These are phyloP conservation scores for Microtus ochrogaster DNA, from an alignment of 2,113 vertebrate species.

Conservation along the genomic window DNA sequence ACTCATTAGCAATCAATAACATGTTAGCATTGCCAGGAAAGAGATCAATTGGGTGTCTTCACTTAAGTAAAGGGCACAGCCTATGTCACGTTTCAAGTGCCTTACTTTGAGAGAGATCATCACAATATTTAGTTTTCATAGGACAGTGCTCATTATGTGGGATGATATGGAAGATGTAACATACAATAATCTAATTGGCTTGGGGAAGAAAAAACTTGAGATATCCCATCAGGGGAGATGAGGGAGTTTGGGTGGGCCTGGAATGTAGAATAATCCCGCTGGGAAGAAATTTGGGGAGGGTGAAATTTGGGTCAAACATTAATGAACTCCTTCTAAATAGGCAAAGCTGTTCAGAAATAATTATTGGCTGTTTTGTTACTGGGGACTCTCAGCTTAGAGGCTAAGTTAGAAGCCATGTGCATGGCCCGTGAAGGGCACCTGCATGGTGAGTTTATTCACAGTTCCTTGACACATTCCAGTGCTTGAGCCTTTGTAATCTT, in stretches of 20 bases:
- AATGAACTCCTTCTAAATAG: neutral
- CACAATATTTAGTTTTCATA: neutral
- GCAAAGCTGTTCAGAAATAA: neutral
- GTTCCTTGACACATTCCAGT: neutral
- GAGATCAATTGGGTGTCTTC: neutral
- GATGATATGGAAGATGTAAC: neutral
- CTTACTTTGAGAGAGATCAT: neutral
- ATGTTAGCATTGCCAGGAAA: neutral
- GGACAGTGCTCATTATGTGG: neutral
- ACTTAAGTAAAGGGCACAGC: neutral
- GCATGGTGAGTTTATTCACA: neutral
- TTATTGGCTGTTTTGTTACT: neutral
- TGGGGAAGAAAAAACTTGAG: neutral
- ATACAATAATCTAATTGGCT: neutral
- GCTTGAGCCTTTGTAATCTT: slow-evolving; percentile 76
- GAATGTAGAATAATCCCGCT: neutral
- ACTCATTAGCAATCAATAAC: neutral
- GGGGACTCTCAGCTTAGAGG: neutral
- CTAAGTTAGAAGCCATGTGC: neutral
- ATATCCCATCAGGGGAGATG: neutral
- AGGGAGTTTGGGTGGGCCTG: neutral
- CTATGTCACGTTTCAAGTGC: neutral
- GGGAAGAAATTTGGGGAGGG: neutral
- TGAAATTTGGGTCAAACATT: neutral
- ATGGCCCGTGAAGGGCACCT: neutral